Percentiles rank a stretch among this genome's conserved stretches.
These are phyloP conservation scores for Kryphioiulus occultus DNA, from an alignment of 2,888 invertebrate species.

Conservation along the genomic window DNA sequence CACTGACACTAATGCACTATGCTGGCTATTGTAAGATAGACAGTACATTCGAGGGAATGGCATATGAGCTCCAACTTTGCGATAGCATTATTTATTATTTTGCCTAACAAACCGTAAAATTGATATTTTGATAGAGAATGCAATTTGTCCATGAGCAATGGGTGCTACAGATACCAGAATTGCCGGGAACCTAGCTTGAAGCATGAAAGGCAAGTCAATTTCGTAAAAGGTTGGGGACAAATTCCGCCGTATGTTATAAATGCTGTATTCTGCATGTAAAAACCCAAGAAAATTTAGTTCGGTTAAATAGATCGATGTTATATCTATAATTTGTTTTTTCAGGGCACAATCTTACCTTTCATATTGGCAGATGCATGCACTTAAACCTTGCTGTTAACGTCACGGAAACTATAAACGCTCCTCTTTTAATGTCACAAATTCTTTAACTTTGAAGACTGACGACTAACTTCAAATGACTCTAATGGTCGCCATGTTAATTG, in stretches of 20 bases:
- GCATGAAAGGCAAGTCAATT: background rate
- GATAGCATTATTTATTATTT: slow-evolving; percentile 11
- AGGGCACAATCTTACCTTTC: background rate
- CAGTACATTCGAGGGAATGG: background rate
- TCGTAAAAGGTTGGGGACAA: background rate
- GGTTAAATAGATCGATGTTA: background rate
- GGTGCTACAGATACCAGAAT: background rate
- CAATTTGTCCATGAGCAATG: background rate
- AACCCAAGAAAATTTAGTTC: background rate
- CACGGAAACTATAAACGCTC: background rate
- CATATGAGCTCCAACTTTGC: background rate
- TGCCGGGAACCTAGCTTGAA: background rate
- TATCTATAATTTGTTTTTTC: background rate
- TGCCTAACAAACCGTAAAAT: slow-evolving; percentile 13
- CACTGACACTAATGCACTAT: slow-evolving; percentile 10
- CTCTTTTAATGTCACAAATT: background rate
- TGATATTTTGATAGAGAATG: background rate
- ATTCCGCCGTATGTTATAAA: background rate
- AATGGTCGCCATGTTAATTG: background rate
- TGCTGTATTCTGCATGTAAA: background rate
- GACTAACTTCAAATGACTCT: slow-evolving; percentile 18
- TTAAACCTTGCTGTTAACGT: background rate
- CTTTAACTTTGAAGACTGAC: background rate
- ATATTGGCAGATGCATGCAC: background rate
- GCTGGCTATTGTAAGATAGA: background rate